These are phyloP conservation scores for Neosilurus mollespiculum DNA, from an alignment of 2,797 vertebrate genomes.

Conservation along the genomic window DNA sequence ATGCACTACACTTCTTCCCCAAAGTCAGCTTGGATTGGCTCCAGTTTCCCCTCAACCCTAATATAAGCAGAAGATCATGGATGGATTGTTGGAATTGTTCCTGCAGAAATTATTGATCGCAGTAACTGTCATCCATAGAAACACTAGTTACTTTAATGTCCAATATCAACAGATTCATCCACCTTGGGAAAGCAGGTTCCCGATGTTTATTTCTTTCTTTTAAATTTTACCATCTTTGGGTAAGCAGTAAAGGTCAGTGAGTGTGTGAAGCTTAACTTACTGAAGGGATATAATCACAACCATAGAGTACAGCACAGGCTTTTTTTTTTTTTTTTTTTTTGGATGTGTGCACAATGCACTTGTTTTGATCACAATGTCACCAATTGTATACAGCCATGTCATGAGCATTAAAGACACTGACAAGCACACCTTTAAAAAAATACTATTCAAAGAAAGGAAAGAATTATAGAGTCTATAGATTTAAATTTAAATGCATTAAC, in stretches of 20 bases:
- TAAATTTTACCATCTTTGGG: not conserved
- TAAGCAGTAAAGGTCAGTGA: not conserved
- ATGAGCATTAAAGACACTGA: not conserved
- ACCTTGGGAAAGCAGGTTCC: not conserved
- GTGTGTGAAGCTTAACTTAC: not conserved
- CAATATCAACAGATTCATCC: not conserved
- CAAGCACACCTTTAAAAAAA: not conserved
- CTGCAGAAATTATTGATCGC: not conserved
- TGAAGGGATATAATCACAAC: conserved; percentile 6
- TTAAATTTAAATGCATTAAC: not conserved
- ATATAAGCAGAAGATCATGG: no score
- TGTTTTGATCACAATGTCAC: conserved; percentile 26
- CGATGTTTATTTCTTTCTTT: not conserved
- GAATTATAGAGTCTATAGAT: not conserved
- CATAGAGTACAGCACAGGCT: not conserved
- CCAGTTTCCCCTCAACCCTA: no score
- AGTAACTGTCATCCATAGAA: not conserved
- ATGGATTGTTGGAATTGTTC: not conserved
- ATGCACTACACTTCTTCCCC: no score
- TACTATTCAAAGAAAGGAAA: not conserved
- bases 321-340: conserved; percentile 6
- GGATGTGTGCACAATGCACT: not conserved
- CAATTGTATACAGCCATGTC: not conserved
- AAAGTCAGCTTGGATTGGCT: no score
- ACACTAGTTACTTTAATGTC: not conserved